These are phyloP conservation scores for Procambarus virginalis DNA, from an alignment of 1,140 invertebrate genomes.

Conservation along the genomic window DNA sequence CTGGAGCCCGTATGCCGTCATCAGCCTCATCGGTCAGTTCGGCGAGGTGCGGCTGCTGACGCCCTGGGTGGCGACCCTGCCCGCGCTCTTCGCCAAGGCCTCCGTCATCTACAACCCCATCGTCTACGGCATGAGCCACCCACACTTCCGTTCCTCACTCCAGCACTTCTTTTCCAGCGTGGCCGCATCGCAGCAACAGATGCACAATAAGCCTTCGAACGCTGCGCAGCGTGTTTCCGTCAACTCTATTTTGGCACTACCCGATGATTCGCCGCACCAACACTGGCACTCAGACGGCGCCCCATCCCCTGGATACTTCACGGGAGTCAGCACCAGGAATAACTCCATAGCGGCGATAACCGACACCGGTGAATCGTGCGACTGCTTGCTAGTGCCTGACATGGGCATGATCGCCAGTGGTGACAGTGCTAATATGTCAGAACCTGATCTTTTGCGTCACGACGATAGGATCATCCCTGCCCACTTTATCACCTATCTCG, in stretches of 20 bases:
- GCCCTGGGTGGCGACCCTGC: conserved; percentile 72
- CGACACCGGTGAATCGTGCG: conserved; percentile 22
- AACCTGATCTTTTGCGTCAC: conserved; percentile 46
- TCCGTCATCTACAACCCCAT: conserved; percentile 76
- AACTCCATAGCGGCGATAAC: neutral
- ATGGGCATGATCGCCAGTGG: conserved; percentile 17
- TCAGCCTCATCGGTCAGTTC: conserved; percentile 78
- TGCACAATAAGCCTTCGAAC: conserved; percentile 51
- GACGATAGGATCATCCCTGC: conserved; percentile 59
- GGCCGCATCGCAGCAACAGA: conserved; percentile 40
- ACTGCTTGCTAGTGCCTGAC: conserved; percentile 35
- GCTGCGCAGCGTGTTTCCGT: conserved; percentile 47
- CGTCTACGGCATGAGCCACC: conserved; percentile 70
- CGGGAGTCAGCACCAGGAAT: neutral
- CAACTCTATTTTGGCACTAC: conserved; percentile 47
- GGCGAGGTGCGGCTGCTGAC: conserved; percentile 72
- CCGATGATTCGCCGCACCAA: conserved; percentile 2
- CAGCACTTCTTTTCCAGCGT: conserved; percentile 67
- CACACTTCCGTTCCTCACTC: conserved; percentile 83
- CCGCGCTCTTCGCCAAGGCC: conserved; percentile 75
- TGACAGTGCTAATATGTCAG: conserved; percentile 48
- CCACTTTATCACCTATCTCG: conserved; percentile 41
- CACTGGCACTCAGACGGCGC: conserved; percentile 46
- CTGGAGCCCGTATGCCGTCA: conserved; percentile 77
- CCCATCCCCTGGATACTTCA: neutral